Percentiles rank a stretch among this genome's conserved stretches.
Conservation (phyloP, 2,888 invertebrate species). For the Theretra japonica region DNA sequence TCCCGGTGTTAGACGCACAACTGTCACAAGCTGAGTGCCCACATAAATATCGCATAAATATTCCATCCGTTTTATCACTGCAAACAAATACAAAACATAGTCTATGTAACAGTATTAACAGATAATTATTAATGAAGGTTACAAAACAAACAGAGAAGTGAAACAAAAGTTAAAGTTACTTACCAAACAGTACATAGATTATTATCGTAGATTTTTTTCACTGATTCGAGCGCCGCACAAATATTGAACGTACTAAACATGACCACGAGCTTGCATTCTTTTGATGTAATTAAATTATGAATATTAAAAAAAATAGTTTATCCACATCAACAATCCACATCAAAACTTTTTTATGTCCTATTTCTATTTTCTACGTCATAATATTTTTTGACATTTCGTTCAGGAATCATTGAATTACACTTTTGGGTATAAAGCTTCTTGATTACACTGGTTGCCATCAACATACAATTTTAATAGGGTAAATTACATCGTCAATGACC, state of each 20-base stretch:
- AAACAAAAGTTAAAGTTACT: slow-evolving; percentile 36
- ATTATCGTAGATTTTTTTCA: slow-evolving; percentile 61
- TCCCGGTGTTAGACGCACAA: slow-evolving; percentile 53
- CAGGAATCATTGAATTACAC: no score
- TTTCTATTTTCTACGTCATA: neutral
- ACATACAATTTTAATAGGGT: no score
- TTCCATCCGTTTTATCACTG: slow-evolving; percentile 64
- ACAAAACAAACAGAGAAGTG: neutral
- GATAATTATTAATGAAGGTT: neutral
- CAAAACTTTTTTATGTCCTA: neutral
- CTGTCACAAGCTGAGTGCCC: slow-evolving; percentile 69
- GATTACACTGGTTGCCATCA: no score
- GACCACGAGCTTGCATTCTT: slow-evolving; percentile 35
- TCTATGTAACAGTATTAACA: no score
- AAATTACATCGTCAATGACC: no score
- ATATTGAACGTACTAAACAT: slow-evolving; percentile 49
- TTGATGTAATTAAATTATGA: neutral
- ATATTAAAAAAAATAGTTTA: neutral
- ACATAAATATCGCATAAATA: slow-evolving; percentile 62
- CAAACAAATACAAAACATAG: slow-evolving; percentile 30
- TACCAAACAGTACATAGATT: slow-evolving; percentile 68
- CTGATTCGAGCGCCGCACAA: slow-evolving; percentile 52
- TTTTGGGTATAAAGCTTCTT: no score
- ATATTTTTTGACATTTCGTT: neutral
- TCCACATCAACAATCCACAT: neutral